These are phyloP conservation scores for Magallana nippona DNA, from an alignment of 2,888 invertebrate genomes.

Conservation along the genomic window DNA sequence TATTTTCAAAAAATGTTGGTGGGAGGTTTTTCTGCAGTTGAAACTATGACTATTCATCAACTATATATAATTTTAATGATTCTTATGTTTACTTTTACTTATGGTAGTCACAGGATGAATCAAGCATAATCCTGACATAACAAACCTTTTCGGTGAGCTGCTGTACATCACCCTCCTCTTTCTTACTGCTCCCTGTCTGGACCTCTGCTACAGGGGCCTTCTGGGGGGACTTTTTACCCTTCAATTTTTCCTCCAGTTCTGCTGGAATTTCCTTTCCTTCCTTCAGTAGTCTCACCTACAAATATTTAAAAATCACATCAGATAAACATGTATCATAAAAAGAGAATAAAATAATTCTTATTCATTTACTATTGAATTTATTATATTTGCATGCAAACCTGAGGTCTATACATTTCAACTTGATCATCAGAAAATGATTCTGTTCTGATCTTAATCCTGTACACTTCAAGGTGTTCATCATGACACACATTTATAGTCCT, in stretches of 20 bases:
- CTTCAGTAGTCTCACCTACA: constrained; percentile 75
- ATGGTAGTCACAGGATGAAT: too few relatives aligned
- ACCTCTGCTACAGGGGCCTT: constrained; percentile 28
- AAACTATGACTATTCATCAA: too few relatives aligned
- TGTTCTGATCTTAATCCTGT: constrained; percentile 87
- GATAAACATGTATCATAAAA: neutral
- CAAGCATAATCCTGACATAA: too few relatives aligned
- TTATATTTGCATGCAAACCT: too few relatives aligned
- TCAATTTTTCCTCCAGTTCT: constrained; percentile 69
- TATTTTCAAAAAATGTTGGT: too few relatives aligned
- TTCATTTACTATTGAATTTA: too few relatives aligned
- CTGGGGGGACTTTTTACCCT: constrained; percentile 55
- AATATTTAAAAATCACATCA: neutral
- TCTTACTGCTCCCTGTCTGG: constrained; percentile 33
- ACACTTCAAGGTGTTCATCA: constrained; percentile 90
- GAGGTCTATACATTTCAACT: too few relatives aligned
- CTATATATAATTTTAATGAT: too few relatives aligned
- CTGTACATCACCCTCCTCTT: constrained; percentile 51
- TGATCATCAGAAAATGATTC: neutral
- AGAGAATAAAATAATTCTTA: too few relatives aligned
- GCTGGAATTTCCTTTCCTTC: constrained; percentile 78
- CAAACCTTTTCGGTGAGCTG: constrained; percentile 74
- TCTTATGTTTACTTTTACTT: too few relatives aligned
- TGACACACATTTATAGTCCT: constrained; percentile 85
- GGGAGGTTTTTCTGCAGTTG: too few relatives aligned